These are phyloP conservation scores for Oncorhynchus masou DNA, from an alignment of 2,113 vertebrate genomes.

Conservation along the genomic window DNA sequence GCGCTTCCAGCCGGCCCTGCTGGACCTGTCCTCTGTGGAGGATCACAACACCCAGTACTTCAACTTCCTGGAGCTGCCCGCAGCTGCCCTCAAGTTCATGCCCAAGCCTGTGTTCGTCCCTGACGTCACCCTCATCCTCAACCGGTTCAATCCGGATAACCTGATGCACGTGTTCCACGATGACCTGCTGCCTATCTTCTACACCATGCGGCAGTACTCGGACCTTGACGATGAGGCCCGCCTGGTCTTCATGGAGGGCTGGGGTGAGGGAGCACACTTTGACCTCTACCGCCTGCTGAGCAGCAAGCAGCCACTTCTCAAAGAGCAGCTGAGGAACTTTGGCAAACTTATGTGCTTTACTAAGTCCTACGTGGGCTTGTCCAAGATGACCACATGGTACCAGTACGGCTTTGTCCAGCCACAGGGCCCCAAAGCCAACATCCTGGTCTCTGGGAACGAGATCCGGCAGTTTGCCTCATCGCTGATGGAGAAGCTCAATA, in stretches of 20 bases:
- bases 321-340: conserved; percentile 86
- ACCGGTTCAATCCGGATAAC: conserved; percentile 97
- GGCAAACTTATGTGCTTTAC: conserved; percentile 95
- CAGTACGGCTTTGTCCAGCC: conserved; percentile 97
- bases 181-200: conserved; percentile 91
- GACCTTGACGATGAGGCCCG: conserved; percentile 85
- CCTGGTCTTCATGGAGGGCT: conserved; percentile 97
- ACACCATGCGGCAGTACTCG: conserved; percentile 91
- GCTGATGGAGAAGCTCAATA: conserved; percentile 83
- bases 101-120: conserved; percentile 94
- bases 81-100: conserved; percentile 88
- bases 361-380: conserved; percentile 90
- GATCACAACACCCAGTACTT: conserved; percentile 99
- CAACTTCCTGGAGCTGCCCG: conserved; percentile 94
- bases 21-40: conserved; percentile 94
- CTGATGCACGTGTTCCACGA: conserved; percentile 98
- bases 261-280: conserved; percentile 89
- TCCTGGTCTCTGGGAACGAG: conserved; percentile 92
- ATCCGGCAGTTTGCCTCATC: conserved; percentile 87
- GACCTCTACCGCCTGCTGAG: conserved; percentile 92
- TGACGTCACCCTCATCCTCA: conserved; percentile 89
- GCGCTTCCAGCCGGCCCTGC: conserved; percentile 92
- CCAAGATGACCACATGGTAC: conserved; percentile 98
- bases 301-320: conserved; percentile 90
- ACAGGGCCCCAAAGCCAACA: conserved; percentile 95